Conservation (phyloP, 2,888 invertebrate species). For the Cheilosia vulpina region DNA sequence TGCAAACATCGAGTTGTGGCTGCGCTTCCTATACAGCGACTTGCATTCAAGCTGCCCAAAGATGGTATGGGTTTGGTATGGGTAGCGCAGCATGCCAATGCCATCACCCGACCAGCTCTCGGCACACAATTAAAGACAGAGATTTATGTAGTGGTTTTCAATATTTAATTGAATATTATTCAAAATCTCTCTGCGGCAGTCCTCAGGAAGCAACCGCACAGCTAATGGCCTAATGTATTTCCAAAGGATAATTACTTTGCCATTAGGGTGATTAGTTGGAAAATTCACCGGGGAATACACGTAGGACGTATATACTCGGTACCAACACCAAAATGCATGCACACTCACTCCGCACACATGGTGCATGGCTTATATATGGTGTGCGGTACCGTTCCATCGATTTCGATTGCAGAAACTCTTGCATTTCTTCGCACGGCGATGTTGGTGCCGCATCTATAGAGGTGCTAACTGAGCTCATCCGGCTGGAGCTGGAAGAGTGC, state of each 20-base stretch:
- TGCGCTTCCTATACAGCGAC: not conserved
- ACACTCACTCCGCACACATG: not conserved
- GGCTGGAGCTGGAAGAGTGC: not conserved
- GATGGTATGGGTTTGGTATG: not conserved
- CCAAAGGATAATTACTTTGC: conserved; percentile 82
- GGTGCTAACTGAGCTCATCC: conserved; percentile 1
- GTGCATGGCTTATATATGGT: not conserved
- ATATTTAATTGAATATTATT: conserved; percentile 82
- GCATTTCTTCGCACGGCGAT: conserved; percentile 23
- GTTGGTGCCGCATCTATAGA: not conserved
- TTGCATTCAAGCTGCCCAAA: not conserved
- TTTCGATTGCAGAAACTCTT: conserved; percentile 36
- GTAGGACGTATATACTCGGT: not conserved
- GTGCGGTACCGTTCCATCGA: conserved; percentile 13
- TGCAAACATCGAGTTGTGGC: not conserved
- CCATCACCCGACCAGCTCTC: conserved; percentile 32
- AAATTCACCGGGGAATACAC: conserved; percentile 75
- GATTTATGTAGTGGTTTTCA: conserved; percentile 82
- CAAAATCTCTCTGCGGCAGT: conserved; percentile 80
- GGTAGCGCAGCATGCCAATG: conserved; percentile 7
- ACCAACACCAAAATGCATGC: conserved; percentile 1
- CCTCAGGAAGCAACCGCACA: conserved; percentile 82
- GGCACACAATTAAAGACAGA: conserved; percentile 78
- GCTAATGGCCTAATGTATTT: conserved; percentile 80
- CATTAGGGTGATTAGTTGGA: conserved; percentile 83